phyloP scores from a whole-genome alignment of 2,888 invertebrate species.

The Trisateles emortualis region DNA sequence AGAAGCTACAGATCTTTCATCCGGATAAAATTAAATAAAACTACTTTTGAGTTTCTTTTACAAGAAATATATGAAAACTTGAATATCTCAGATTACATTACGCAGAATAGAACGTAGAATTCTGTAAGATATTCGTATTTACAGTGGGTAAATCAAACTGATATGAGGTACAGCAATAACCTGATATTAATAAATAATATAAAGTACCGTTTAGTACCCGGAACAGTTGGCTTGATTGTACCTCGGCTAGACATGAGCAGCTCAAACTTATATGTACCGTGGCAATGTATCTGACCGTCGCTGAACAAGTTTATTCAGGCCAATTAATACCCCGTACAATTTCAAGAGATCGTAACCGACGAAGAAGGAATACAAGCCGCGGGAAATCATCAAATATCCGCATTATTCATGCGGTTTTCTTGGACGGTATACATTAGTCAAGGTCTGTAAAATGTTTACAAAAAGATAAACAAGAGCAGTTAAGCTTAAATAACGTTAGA shows the following conservation, averaged over 20 bases:
- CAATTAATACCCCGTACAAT: conserved; percentile 9
- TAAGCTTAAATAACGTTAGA: neutral
- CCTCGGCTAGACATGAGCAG: conserved; percentile 24
- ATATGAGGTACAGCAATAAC: conserved; percentile 8
- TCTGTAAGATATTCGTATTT: no score
- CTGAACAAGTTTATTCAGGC: conserved; percentile 21
- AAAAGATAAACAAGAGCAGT: conserved; percentile 1
- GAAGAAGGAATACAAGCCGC: neutral
- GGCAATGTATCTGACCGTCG: conserved; percentile 26
- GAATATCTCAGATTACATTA: no score
- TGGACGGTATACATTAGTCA: neutral
- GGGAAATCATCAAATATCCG: neutral
- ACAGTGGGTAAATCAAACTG: neutral
- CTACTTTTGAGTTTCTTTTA: no score
- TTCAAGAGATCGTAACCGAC: conserved; percentile 21
- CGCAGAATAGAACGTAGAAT: no score
- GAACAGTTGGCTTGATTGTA: conserved; percentile 26
- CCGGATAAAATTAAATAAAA: no score
- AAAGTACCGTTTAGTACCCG: conserved; percentile 33
- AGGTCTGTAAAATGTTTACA: neutral
- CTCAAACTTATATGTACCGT: conserved; percentile 23
- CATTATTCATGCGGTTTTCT: conserved; percentile 4
- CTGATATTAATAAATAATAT: conserved; percentile 29
- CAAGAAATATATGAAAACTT: no score
- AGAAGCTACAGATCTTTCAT: no score